A percentile compares a stretch with the other conserved stretches of the same genome.
These are phyloP conservation scores for Macrotis lagotis DNA, from an alignment of 2,113 vertebrate genomes.

Conservation along the genomic window DNA sequence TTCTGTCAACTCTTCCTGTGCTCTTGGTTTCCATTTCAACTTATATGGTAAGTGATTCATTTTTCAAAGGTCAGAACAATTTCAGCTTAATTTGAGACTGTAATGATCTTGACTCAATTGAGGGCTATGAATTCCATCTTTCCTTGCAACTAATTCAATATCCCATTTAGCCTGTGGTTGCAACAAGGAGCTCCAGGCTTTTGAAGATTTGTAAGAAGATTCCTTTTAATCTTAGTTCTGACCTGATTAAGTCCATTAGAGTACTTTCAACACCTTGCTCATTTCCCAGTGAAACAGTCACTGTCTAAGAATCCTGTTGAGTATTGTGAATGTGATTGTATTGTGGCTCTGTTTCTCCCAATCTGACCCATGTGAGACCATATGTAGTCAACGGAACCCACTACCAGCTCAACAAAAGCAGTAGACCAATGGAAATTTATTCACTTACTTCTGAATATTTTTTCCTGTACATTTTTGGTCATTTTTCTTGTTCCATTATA, in stretches of 20 bases:
- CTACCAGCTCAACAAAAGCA: neutral
- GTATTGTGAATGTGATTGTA: neutral
- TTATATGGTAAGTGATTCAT: conserved; percentile 57
- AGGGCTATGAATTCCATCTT: conserved; percentile 60
- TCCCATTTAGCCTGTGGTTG: conserved; percentile 53
- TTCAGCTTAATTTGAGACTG: conserved; percentile 67
- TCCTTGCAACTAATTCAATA: conserved; percentile 64
- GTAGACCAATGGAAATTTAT: neutral
- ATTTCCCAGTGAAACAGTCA: conserved; percentile 18
- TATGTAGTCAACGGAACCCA: neutral
- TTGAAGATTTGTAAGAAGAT: conserved; percentile 70
- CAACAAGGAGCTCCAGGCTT: conserved; percentile 61
- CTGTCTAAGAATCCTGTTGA: conserved; percentile 16
- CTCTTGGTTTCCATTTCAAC: conserved; percentile 49
- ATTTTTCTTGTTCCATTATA: neutral
- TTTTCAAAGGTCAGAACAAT: conserved; percentile 67
- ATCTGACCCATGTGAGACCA: neutral
- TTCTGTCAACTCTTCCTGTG: conserved; percentile 56
- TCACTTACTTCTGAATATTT: neutral
- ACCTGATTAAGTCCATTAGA: conserved; percentile 70
- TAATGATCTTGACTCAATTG: conserved; percentile 63
- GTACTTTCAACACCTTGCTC: conserved; percentile 43
- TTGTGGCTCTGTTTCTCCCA: conserved; percentile 27
- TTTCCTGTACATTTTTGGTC: neutral
- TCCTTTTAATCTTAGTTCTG: conserved; percentile 41